A percentile compares a stretch with the other conserved stretches of the same genome.
Evolutionary conservation across 2,113 vertebrate genomes (phyloP).

Genomic region (Paratilapia polleni): DNA sequence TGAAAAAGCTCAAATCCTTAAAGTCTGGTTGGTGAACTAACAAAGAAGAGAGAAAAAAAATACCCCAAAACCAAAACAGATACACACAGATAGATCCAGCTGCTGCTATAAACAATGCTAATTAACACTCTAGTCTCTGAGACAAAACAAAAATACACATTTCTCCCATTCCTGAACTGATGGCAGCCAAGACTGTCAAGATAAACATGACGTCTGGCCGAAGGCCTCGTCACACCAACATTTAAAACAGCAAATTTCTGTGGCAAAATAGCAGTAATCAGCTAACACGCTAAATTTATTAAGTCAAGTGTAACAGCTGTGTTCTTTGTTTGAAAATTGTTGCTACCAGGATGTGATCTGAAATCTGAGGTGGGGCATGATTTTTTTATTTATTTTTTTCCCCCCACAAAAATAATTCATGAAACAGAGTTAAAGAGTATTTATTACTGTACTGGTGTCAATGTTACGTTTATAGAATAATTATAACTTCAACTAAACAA

Average conservation of each 20-base stretch:
- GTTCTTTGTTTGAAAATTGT: background rate
- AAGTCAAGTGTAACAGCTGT: background rate
- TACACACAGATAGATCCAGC: constrained; percentile 24
- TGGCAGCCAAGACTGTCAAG: background rate
- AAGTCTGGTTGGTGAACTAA: constrained; percentile 9
- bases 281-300: background rate
- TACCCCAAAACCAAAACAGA: constrained; percentile 4
- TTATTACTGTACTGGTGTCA: background rate
- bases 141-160: background rate
- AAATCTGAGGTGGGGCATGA: too few relatives aligned
- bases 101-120: background rate
- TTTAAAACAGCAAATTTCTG: background rate
- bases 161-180: background rate
- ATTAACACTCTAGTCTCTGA: background rate
- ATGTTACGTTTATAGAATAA: background rate
- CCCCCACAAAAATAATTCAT: too few relatives aligned
- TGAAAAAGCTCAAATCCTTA: constrained; percentile 33
- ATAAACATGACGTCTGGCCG: background rate
- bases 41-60: background rate
- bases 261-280: background rate
- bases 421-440: background rate
- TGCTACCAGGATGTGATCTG: background rate
- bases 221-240: background rate
- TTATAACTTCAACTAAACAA: too few relatives aligned
- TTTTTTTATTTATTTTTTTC: too few relatives aligned